Evolutionary conservation across 2,888 invertebrate species (phyloP), one percentile per base, ranked within the genome.

Genomic region (Calephelis perditalis): DNA sequence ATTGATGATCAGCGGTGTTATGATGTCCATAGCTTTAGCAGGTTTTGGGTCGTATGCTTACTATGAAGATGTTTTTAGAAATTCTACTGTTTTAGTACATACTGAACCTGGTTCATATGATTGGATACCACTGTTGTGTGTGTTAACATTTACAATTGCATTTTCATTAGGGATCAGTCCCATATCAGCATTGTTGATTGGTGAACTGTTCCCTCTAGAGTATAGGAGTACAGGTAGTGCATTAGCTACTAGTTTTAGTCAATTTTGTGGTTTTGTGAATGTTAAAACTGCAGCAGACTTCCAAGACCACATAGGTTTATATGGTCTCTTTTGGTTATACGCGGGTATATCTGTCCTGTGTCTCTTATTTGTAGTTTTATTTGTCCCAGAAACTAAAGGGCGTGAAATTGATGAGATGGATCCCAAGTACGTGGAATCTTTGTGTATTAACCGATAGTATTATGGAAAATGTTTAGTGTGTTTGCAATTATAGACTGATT

Each of bases 351-450:
- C 97, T 4, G 93, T 96, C 0, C 89, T 95, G 62, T 95, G 96
- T 62, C 90, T 97, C 9, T 92, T 96, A 68, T 97, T 97, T 82
- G 95, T 97, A 1, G 94, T 95, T 11, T 92, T 95, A 66, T 95
- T 94, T 74, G 96, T 98, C 5, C 97, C 97, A 1, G 97, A 98
- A 86, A 98, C 98, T 7, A 97, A 96, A 78, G 97, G 97, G 3
- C 94, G 95, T 64, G 96, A 97, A 73, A 92, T 98, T 69, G 96
- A 96, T 74, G 97, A 97, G 82, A 97, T 97, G 93, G 95, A 95
- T 74, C 93, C 94, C 3, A 93, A 93, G 66, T 93, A 93, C 71
- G 92, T 92, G 0, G 91, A 90, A 74, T 91, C 91, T 8, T 78
- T 91, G 60, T 91, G 90, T 75, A 91, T 92, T 65, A 92, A 91